A percentile compares a stretch with the other conserved stretches of the same genome.
Evolutionary conservation across 2,113 vertebrate species (phyloP).

Genomic region (Nematolebias whitei): DNA sequence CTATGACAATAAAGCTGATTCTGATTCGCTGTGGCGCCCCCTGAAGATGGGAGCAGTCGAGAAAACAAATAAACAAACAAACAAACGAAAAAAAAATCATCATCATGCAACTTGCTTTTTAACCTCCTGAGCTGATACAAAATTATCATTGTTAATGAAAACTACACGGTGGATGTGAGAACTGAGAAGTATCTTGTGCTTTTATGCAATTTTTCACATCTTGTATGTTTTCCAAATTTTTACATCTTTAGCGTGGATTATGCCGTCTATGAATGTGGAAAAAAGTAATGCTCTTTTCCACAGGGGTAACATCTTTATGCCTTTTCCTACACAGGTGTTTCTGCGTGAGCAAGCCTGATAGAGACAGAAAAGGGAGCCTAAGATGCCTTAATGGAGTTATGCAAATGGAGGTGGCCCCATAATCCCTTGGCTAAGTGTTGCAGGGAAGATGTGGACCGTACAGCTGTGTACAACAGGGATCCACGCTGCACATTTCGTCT

Average conservation of each 20-base stretch:
- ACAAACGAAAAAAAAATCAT: too few species aligned
- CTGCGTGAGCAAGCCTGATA: constrained; percentile 35
- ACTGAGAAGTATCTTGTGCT: background rate
- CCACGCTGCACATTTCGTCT: constrained; percentile 26
- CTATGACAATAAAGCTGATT: too few species aligned
- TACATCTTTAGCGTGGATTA: constrained; percentile 67
- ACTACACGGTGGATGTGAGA: background rate
- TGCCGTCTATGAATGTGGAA: constrained; percentile 56
- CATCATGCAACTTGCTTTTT: too few species aligned
- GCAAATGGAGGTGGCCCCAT: constrained; percentile 66
- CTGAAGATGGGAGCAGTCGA: too few species aligned
- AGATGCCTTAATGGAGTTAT: constrained; percentile 73
- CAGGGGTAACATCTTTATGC: constrained; percentile 60
- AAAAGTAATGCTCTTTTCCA: constrained; percentile 65
- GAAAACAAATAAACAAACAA: too few species aligned
- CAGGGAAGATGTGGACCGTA: constrained; percentile 58
- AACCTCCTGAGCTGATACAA: background rate
- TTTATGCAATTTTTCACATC: constrained; percentile 23
- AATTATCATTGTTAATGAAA: background rate
- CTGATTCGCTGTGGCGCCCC: too few species aligned
- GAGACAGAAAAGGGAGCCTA: constrained; percentile 36
- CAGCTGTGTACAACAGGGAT: constrained; percentile 60
- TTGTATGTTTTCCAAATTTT: constrained; percentile 60
- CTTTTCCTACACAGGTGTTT: constrained; percentile 72
- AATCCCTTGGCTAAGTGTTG: constrained; percentile 71